Evolutionary conservation across 2,797 vertebrate species (phyloP).

Genomic region (Diplodus puntazzo): DNA sequence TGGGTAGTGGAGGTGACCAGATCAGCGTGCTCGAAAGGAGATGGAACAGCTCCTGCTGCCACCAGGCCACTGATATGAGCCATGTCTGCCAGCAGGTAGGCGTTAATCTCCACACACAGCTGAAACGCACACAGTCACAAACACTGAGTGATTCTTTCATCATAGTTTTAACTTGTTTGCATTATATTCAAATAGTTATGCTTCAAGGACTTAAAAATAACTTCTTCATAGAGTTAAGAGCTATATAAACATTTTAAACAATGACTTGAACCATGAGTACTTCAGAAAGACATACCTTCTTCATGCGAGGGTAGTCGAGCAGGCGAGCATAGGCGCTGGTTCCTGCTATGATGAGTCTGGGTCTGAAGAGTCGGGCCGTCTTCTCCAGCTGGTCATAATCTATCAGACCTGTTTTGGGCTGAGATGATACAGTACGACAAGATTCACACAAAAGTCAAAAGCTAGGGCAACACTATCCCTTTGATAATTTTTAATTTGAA

Average conservation of each 20-base stretch:
- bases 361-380: conserved; percentile 88
- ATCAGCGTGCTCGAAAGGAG: conserved; percentile 89
- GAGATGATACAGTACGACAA: neutral
- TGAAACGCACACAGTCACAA: conserved; percentile 57
- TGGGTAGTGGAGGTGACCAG: conserved; percentile 92
- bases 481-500: neutral
- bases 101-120: conserved; percentile 90
- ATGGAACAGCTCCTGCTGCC: conserved; percentile 88
- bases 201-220: neutral
- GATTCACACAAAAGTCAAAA: neutral
- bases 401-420: conserved; percentile 83
- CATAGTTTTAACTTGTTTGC: neutral
- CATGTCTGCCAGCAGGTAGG: conserved; percentile 91
- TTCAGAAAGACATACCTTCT: conserved; percentile 77
- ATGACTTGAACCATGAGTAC: neutral
- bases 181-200: neutral
- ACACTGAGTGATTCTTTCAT: neutral
- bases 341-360: conserved; percentile 88
- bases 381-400: conserved; percentile 88
- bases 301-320: conserved; percentile 88
- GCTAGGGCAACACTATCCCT: neutral
- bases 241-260: neutral
- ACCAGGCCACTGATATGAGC: conserved; percentile 92
- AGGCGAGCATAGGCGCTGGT: conserved; percentile 90
- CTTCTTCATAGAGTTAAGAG: neutral